Conservation (phyloP, 92 coral and sea anemone species). For the Actinostola sp. region DNA sequence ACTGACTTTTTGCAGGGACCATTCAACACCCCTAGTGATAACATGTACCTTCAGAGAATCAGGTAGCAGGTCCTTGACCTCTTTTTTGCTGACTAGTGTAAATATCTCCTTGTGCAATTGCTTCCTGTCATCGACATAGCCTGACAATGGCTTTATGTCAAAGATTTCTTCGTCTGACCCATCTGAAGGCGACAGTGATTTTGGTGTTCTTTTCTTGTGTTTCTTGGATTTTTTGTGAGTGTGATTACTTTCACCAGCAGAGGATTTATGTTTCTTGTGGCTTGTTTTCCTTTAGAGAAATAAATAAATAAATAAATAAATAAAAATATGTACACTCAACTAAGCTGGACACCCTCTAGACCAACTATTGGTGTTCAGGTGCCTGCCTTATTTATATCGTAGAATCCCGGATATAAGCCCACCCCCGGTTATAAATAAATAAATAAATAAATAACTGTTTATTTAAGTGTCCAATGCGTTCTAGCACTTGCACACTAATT, state of each 20-base stretch:
- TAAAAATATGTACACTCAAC: too few relatives aligned
- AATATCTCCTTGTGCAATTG: constrained; percentile 81
- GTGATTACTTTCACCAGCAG: constrained; percentile 30
- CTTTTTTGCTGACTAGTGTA: constrained; percentile 75
- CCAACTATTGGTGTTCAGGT: too few relatives aligned
- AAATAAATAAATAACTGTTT: too few relatives aligned
- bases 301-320: too few relatives aligned
- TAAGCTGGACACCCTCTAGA: too few relatives aligned
- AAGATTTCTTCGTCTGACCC: constrained; percentile 47
- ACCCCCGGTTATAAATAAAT: too few relatives aligned
- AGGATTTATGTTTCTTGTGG: constrained; percentile 32
- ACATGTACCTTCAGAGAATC: constrained; percentile 72
- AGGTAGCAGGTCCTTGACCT: constrained; percentile 84
- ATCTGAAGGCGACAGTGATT: constrained; percentile 13
- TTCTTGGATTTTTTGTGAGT: constrained; percentile 43
- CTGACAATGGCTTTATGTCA: constrained; percentile 76
- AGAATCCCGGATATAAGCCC: too few relatives aligned
- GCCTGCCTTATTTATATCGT: too few relatives aligned
- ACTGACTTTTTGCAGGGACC: background rate
- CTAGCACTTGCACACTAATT: too few relatives aligned
- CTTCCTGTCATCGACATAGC: constrained; percentile 74
- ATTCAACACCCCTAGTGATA: background rate
- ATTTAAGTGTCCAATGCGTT: too few relatives aligned
- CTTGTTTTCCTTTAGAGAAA: constrained; percentile 16
- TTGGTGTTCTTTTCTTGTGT: constrained; percentile 41